A percentile compares a stretch with the other conserved stretches of the same genome.
phyloP scores from a whole-genome alignment of 2,888 invertebrate species.

The Eremobia ochroleuca region DNA sequence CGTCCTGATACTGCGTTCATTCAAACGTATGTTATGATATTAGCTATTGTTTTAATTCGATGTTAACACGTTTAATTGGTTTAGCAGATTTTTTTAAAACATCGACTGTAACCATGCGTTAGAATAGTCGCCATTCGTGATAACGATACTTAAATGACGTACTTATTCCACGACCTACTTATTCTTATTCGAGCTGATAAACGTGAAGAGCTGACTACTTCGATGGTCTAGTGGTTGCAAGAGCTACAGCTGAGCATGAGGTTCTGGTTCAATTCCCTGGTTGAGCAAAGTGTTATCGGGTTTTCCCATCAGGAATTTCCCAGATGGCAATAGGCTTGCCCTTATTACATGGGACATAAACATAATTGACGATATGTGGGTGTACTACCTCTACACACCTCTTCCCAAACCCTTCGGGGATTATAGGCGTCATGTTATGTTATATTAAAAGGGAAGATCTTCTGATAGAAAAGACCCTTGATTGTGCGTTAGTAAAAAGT shows the following conservation, averaged over 20 bases:
- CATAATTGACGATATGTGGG: background rate
- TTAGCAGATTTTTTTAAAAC: slow-evolving; percentile 13
- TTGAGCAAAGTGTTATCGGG: background rate
- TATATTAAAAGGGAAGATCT: background rate
- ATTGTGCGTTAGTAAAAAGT: background rate
- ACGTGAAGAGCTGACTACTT: background rate
- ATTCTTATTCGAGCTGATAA: background rate
- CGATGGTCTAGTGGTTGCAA: background rate
- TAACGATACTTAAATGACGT: background rate
- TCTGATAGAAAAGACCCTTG: background rate
- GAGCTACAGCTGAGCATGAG: background rate
- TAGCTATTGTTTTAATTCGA: slow-evolving; percentile 31
- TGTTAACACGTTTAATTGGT: slow-evolving; percentile 16
- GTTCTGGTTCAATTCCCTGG: too few relatives aligned
- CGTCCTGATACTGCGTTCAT: slow-evolving; percentile 57
- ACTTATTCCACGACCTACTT: background rate
- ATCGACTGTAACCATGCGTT: background rate
- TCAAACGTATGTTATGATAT: slow-evolving; percentile 41
- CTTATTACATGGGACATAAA: background rate
- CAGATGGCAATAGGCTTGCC: background rate
- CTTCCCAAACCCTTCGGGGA: background rate
- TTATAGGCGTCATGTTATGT: background rate
- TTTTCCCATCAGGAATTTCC: background rate
- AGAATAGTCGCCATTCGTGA: too few relatives aligned
- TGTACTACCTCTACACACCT: background rate